A percentile compares a stretch with the other conserved stretches of the same genome.
phyloP scores from a whole-genome alignment of 2,113 vertebrate genomes.

The Casuarius casuarius region DNA sequence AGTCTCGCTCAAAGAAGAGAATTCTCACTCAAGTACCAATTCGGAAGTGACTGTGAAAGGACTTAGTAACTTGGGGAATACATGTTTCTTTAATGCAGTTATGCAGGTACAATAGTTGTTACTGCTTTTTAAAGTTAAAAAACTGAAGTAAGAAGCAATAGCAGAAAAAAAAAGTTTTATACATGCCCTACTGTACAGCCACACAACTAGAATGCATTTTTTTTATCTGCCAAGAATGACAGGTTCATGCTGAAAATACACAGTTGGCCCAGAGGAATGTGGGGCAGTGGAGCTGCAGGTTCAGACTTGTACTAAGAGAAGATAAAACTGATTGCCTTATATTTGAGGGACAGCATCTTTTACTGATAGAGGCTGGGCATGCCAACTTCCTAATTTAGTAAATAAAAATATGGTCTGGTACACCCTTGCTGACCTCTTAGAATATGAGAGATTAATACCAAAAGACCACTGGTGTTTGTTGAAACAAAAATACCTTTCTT shows the following conservation, averaged over 20 bases:
- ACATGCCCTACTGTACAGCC: neutral
- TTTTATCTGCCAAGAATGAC: constrained; percentile 1
- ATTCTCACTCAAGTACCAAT: constrained; percentile 26
- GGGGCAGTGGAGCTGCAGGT: constrained; percentile 6
- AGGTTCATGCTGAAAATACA: constrained; percentile 29
- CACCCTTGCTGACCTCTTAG: neutral
- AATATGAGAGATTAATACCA: neutral
- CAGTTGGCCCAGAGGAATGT: neutral
- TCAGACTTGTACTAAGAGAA: constrained; percentile 12
- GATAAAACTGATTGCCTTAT: neutral
- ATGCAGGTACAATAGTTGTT: constrained; percentile 85
- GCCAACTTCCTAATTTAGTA: neutral
- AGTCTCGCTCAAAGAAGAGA: constrained; percentile 63
- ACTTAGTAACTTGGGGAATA: constrained; percentile 96
- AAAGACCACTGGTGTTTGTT: neutral
- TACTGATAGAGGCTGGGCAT: neutral
- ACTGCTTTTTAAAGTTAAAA: neutral
- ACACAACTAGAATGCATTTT: neutral
- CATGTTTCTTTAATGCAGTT: constrained; percentile 97
- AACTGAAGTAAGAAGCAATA: neutral
- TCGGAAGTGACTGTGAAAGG: constrained; percentile 84
- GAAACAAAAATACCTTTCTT: neutral
- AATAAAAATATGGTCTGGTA: neutral
- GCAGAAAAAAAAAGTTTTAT: neutral
- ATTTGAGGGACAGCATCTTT: neutral